Evolutionary conservation across 1,140 invertebrate species (phyloP), one percentile per base, ranked within the genome.

Genomic region (Drosophila nannoptera): DNA sequence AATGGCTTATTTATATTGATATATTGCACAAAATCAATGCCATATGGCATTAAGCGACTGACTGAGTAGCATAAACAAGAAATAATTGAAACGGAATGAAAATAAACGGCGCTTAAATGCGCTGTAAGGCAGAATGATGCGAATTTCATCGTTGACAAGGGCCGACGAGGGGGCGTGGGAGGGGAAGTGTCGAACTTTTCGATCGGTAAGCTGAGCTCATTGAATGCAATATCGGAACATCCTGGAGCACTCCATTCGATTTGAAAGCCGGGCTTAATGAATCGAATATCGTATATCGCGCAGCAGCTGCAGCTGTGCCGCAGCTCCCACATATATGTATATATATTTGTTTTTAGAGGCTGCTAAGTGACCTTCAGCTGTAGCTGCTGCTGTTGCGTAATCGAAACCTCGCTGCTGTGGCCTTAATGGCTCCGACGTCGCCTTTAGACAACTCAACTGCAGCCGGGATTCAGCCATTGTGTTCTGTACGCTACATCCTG

Each of bases 1-100:
- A 78, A 83, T 78, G 80, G 52, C 75, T 75, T 78, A 65, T 78
- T 78, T 78, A 68, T 78, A 65, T 81, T 82, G 78, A 78, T 82
- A 75, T 83, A 82, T 83, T 77, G 78, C 58, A 61, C 50, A 77
- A 78, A 73, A 82, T 82, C 75, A 82, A 61, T 78, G 67, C 70
- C 78, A 82, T 60, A 75, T 75, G 78, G 66, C 74, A 56, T 58
- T 63, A 49, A 12, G 14, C 31, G 31, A 22, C 8, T 16, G 29
- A 45, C 29, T 33, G 43, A 55, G 52, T 36, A 46, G 33, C 60
- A 48, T 56, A 43, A 78, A 65, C 61, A 22, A 36, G 14, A 32
- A 54, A 48, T 54, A 53, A 70, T 53, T 46, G 65, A 33, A 55
- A 43, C 42, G 33, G 48, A 7, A 16, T 22, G 8, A 54, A 46